A percentile compares a stretch with the other conserved stretches of the same genome.
Evolutionary conservation across 2,797 vertebrate genomes (phyloP).

Genomic region (Spondyliosoma cantharus): DNA sequence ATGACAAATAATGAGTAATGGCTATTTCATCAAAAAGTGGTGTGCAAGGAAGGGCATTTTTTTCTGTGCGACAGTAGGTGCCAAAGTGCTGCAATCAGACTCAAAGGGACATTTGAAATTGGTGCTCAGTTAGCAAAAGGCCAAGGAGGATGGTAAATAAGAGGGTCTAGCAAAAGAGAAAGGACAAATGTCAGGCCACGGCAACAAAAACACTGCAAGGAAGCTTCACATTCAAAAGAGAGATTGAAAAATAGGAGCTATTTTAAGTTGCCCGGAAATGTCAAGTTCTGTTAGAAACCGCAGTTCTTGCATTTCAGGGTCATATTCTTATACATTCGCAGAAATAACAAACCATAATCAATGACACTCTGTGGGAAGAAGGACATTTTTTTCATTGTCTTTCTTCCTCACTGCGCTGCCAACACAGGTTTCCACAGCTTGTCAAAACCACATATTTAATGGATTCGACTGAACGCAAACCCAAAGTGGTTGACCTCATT

Average conservation of each 20-base stretch:
- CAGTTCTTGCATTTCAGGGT: constrained; percentile 18
- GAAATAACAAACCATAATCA: constrained; percentile 30
- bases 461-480: constrained; percentile 62
- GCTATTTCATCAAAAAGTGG: constrained; percentile 25
- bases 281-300: constrained; percentile 32
- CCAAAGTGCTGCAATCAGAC: constrained; percentile 18
- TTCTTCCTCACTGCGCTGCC: constrained; percentile 15
- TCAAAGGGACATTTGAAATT: constrained; percentile 39
- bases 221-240: constrained; percentile 27
- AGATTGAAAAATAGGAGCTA: constrained; percentile 29
- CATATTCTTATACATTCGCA: constrained; percentile 29
- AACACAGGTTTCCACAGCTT: constrained; percentile 39
- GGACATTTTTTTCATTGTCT: constrained; percentile 32
- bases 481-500: constrained; percentile 73
- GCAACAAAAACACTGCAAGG: constrained; percentile 15
- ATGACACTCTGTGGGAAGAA: constrained; percentile 20
- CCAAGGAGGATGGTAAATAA: constrained; percentile 36
- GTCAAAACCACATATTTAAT: constrained; percentile 68
- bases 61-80: constrained; percentile 9
- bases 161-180: constrained; percentile 13
- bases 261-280: constrained; percentile 49
- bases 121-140: constrained; percentile 45
- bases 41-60: constrained; percentile 11
- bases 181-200: constrained; percentile 37
- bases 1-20: constrained; percentile 42